Base-by-base conservation (phyloP, 2,797 vertebrate species). In the Sebastes diaconus region DNA sequence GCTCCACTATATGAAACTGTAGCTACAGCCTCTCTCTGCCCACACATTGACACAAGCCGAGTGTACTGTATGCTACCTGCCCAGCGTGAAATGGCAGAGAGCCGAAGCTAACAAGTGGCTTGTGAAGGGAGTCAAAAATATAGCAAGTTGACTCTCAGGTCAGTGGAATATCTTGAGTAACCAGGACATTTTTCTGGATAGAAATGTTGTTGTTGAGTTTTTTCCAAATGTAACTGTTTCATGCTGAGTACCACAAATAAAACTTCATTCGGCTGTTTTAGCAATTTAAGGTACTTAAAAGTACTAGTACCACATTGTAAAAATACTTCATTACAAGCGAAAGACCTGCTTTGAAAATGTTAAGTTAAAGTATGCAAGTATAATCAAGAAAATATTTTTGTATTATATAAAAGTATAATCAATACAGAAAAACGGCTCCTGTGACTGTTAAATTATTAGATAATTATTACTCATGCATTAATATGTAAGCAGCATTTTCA, bases 31-130 rank as follows among this genome's bases (percentile, higher is more conserved):
- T 73, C 52, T 70, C 55, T 59, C 73, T 67, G 70, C 30, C 30
- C 69, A 66, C 70, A 84, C 14, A 4, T 55, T 72, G 60, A 68
- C 77, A 82, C 63, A n/a, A 58, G 11, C 36, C 1, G 12, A 39
- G 12, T 69, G 24, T 34, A 11, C 10, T 75, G 39, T 32, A 11
- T 34, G 61, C 67, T 76, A 64, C 72, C 73, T 66, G 60, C 72
- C 30, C 69, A 68, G 68, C 50, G 30, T 46, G 20, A 79, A 54
- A 66, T 36, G 30, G 50, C 71, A 78, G 58, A 60, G 12, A 85
- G 60, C 73, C 24, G n/a, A 77, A 54, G 66, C 39, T 32, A 73
- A 77, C 30, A 71, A 76, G 25, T 52, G 8, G 46, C 9, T 71
- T 42, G 18, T 42, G 14, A 59, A 65, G 2, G 9, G 34, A 73